Conservation (phyloP, 2,797 vertebrate species). For the Podargus strigoides region DNA sequence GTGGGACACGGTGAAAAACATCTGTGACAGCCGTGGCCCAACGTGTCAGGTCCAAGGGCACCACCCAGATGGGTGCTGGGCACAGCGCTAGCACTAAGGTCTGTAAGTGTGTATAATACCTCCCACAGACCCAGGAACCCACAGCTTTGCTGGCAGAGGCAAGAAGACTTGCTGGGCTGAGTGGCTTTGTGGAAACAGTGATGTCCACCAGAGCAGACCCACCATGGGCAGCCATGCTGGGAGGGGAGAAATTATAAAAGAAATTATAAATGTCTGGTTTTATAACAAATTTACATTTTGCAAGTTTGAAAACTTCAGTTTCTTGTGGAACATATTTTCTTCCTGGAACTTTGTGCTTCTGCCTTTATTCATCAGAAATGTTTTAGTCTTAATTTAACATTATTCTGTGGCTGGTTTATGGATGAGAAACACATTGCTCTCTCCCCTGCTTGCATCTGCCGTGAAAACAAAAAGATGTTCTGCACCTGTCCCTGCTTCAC, state of each 20-base stretch:
- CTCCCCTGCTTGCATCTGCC: constrained; percentile 20
- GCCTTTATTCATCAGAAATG: not conserved
- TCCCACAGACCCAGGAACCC: not conserved
- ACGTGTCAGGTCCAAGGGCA: accelerated
- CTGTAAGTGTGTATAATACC: accelerated
- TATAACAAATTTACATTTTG: not conserved
- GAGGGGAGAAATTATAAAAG: not conserved
- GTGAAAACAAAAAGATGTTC: not conserved
- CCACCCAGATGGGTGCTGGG: not conserved
- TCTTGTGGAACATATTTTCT: not conserved
- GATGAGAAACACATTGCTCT: not conserved
- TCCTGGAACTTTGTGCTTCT: not conserved
- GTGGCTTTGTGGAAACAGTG: not conserved
- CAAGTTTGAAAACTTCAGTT: not conserved
- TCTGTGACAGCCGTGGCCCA: not conserved
- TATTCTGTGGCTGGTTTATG: constrained; percentile 13
- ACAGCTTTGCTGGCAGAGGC: not conserved
- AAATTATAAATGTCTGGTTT: not conserved
- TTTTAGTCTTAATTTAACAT: constrained; percentile 2
- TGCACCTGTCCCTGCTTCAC: constrained; percentile 43
- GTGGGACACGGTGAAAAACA: not conserved
- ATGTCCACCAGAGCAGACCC: too few relatives aligned
- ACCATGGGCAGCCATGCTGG: accelerated
- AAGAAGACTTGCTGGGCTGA: not conserved
- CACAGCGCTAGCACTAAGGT: not conserved